Percentiles rank a stretch among this genome's conserved stretches.
Evolutionary conservation across 1,140 invertebrate genomes (phyloP).

Genomic region (Semibalanus balanoides): DNA sequence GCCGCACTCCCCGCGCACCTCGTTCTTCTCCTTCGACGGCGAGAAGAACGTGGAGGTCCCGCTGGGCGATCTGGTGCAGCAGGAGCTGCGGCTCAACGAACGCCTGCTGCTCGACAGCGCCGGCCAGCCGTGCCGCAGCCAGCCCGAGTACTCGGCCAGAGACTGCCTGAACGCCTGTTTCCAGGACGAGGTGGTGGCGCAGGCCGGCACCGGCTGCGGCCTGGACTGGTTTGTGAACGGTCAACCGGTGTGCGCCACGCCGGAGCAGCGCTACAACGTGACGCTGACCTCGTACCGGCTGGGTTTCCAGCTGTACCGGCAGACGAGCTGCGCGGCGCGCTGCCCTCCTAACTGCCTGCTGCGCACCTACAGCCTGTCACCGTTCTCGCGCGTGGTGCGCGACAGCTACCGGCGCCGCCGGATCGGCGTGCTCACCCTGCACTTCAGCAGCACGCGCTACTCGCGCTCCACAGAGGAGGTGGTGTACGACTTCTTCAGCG

Average conservation of each 20-base stretch:
- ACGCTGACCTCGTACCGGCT: neutral
- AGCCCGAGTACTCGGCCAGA: conserved; percentile 19
- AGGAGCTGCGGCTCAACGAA: neutral
- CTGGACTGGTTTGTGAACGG: neutral
- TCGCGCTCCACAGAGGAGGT: neutral
- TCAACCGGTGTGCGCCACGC: neutral
- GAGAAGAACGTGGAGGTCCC: neutral
- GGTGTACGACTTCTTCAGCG: neutral
- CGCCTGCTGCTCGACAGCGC: neutral
- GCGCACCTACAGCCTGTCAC: neutral
- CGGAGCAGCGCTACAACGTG: neutral
- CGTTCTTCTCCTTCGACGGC: neutral
- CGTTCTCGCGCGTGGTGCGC: neutral
- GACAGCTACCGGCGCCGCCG: neutral
- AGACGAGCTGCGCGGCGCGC: neutral
- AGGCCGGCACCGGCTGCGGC: neutral
- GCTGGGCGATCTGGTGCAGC: neutral
- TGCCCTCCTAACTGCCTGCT: neutral
- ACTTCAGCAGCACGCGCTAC: neutral
- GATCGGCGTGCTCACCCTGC: neutral
- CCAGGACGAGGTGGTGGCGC: neutral
- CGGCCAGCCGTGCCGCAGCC: conserved; percentile 17
- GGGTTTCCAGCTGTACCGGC: neutral
- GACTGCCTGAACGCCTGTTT: conserved; percentile 23
- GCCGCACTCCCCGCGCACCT: neutral